Evolutionary conservation across 2,113 vertebrate species (phyloP).

Genomic region (Coturnix japonica): DNA sequence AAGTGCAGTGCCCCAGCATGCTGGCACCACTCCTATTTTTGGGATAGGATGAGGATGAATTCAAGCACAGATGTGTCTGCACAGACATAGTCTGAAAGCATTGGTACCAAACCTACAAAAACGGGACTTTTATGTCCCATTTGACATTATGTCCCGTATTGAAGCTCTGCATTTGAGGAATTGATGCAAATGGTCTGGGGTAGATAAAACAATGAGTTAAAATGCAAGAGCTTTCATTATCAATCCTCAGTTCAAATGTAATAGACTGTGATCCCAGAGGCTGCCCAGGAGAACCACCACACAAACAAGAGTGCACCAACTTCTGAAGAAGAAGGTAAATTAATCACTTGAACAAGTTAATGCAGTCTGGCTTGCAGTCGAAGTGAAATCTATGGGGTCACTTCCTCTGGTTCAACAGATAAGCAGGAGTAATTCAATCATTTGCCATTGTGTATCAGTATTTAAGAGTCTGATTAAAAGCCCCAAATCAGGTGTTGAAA

Average conservation of each 20-base stretch:
- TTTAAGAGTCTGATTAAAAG: not conserved
- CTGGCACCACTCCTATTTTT: not conserved
- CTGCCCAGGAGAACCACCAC: not conserved
- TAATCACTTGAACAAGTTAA: not conserved
- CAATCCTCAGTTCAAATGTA: not conserved
- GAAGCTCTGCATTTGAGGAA: not conserved
- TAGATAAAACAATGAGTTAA: not conserved
- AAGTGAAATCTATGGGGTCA: not conserved
- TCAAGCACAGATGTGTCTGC: accelerated
- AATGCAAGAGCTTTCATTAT: not conserved
- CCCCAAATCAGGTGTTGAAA: not conserved
- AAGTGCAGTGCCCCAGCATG: not conserved
- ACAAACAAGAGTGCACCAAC: not conserved
- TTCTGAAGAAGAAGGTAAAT: not conserved
- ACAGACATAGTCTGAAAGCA: not conserved
- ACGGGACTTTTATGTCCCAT: too few species aligned
- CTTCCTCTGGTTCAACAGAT: not conserved
- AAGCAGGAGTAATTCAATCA: slow-evolving; percentile 2
- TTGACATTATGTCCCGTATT: too few species aligned
- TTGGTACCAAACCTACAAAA: accelerated
- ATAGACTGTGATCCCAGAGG: not conserved
- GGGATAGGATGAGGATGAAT: not conserved
- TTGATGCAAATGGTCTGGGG: not conserved
- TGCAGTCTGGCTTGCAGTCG: not conserved
- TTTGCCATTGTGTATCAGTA: not conserved